Base-by-base conservation (phyloP, 2,797 vertebrate species). In the Tinamus major region DNA sequence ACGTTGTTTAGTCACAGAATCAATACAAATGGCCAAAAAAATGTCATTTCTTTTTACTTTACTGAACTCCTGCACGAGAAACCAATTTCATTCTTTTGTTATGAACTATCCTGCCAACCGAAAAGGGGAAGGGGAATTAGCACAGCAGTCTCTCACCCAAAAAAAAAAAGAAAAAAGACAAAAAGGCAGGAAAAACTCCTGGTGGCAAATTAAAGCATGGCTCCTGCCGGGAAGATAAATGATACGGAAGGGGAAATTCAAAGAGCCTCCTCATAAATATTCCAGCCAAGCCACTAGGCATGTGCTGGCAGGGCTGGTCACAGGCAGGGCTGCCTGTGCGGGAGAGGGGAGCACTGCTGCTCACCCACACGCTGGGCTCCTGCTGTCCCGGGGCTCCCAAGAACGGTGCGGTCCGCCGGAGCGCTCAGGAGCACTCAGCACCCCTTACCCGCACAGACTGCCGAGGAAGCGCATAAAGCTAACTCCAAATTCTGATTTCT, bases 41-140 rank as follows among this genome's bases (percentile, higher is more conserved):
- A 62, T 3, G 2, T 49, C 53, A 26, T 58, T 92, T 62, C 17
- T 79, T 94, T 89, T 79, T 75, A 71, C 13, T 92, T 82, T 69
- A 84, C 75, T 67, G n/a, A 85, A 85, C 37, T 71, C 49, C 20
- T 48, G 33, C 59, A 69, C 37, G 71, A 85, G 58, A 75, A 79
- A 89, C 13, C 20, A 44, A 53, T 89, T 94, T 71, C 58, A 82
- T 79, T 48, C 48, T 85, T 82, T 84, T 53, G 63, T 48, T 90
- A 49, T 6, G 46, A 72, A 46, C 65, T 67, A 76, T 59, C 79
- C 37, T 69, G 79, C 39, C 70, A 83, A 75, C 19, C 72, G 79
- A 74, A 91, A 95, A 81, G 67, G 12, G 31, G n/a, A 87, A 39
- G 87, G 72, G 76, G 94, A 95, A 94, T 93, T 82, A 93, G 75